These are phyloP conservation scores for Astatotilapia flaviijosephi DNA, from an alignment of 2,113 vertebrate genomes.

Conservation along the genomic window DNA sequence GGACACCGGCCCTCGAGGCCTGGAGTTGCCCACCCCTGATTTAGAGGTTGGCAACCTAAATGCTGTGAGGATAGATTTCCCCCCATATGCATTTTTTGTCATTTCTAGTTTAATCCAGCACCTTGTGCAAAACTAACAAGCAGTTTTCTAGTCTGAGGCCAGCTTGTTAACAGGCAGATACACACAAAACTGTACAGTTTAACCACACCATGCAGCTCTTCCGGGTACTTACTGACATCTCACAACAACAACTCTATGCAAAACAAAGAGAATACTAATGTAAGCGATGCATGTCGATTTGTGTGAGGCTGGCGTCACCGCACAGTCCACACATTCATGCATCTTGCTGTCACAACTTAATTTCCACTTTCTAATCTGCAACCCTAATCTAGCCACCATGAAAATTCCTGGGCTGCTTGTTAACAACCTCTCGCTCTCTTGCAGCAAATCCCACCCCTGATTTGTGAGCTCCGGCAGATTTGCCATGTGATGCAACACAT, in stretches of 20 bases:
- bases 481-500: slow-evolving; percentile 7
- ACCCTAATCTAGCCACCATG: slow-evolving; percentile 12
- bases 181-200: slow-evolving; percentile 4
- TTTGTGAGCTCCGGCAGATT: not conserved
- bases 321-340: slow-evolving; percentile 26
- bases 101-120: not conserved
- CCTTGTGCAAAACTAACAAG: not conserved
- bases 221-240: slow-evolving; percentile 76
- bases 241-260: slow-evolving; percentile 73
- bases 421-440: slow-evolving; percentile 7
- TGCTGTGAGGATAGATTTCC: not conserved
- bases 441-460: slow-evolving; percentile 2
- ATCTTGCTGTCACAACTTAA: slow-evolving; percentile 8
- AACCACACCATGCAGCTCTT: slow-evolving; percentile 51
- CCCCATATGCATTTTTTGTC: not conserved
- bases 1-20: not conserved
- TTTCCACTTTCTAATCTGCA: slow-evolving; percentile 31
- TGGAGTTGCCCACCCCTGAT: not conserved
- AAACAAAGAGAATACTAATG: slow-evolving; percentile 43
- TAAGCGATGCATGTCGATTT: not conserved
- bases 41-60: not conserved
- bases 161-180: slow-evolving; percentile 15
- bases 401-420: slow-evolving; percentile 49
- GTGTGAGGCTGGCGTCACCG: not conserved
- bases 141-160: not conserved